These are phyloP conservation scores for Cheilosia urbana DNA, from an alignment of 2,888 invertebrate species.

Conservation along the genomic window DNA sequence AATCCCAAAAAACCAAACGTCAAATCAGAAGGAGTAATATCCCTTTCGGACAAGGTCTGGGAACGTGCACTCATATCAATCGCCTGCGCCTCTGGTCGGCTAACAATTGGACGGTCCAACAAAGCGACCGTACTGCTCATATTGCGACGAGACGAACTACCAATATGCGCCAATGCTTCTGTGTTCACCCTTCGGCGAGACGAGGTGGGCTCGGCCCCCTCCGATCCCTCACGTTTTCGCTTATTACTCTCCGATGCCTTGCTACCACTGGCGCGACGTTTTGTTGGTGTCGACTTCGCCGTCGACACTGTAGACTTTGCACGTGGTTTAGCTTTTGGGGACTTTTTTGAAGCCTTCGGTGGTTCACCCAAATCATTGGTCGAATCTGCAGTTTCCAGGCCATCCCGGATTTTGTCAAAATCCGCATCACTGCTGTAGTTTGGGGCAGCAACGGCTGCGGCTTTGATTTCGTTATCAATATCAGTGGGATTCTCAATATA, in stretches of 20 bases:
- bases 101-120: conserved; percentile 82
- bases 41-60: conserved; percentile 91
- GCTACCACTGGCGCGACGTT: conserved; percentile 77
- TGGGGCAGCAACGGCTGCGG: conserved; percentile 77
- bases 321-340: conserved; percentile 75
- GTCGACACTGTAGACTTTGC: conserved; percentile 68
- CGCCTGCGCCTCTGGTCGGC: conserved; percentile 88
- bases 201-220: conserved; percentile 83
- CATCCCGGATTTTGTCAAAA: conserved; percentile 88
- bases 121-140: conserved; percentile 81
- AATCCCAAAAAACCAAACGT: conserved; percentile 97
- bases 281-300: conserved; percentile 78
- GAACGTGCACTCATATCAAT: conserved; percentile 91
- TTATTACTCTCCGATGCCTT: conserved; percentile 77
- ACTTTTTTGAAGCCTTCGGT: conserved; percentile 65
- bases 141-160: conserved; percentile 78
- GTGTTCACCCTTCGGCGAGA: conserved; percentile 79
- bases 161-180: conserved; percentile 78
- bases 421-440: conserved; percentile 87
- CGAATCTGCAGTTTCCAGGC: conserved; percentile 80
- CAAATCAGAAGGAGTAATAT: conserved; percentile 92
- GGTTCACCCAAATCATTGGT: conserved; percentile 68
- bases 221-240: conserved; percentile 84
- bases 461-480: conserved; percentile 80
- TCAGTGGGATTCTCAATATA: conserved; percentile 88